Percentiles rank a stretch among this genome's conserved stretches.
Conservation (phyloP, 2,113 vertebrate genomes). For the Cepphus grylle region DNA sequence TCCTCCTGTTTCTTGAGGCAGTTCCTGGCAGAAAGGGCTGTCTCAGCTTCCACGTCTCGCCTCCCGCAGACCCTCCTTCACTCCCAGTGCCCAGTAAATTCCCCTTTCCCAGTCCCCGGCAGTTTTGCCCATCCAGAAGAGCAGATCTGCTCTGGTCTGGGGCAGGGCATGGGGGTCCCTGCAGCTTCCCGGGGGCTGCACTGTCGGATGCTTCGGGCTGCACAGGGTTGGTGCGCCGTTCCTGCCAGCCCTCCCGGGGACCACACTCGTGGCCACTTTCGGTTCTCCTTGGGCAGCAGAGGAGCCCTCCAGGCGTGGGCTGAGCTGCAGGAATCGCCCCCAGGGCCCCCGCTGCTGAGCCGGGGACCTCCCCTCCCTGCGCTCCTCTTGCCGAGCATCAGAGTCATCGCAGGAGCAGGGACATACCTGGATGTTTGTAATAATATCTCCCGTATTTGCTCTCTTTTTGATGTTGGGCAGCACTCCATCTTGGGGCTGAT, state of each 20-base stretch:
- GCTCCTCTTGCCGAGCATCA: background rate
- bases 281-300: background rate
- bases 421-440: background rate
- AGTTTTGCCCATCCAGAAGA: background rate
- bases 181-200: accelerated
- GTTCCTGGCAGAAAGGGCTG: background rate
- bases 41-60: background rate
- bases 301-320: background rate
- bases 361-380: background rate
- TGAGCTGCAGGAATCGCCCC: background rate
- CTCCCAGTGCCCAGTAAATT: accelerated
- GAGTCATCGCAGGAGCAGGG: background rate
- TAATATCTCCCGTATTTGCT: background rate
- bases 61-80: background rate
- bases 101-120: accelerated
- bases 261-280: background rate
- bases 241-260: background rate
- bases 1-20: background rate
- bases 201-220: background rate
- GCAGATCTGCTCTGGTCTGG: accelerated
- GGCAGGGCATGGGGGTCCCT: accelerated
- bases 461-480: background rate
- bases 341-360: accelerated
- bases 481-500: background rate
- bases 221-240: background rate